Evolutionary conservation across 2,797 vertebrate species (phyloP), one percentile per base, ranked within the genome.

Genomic region (Sebastes trivittatus): DNA sequence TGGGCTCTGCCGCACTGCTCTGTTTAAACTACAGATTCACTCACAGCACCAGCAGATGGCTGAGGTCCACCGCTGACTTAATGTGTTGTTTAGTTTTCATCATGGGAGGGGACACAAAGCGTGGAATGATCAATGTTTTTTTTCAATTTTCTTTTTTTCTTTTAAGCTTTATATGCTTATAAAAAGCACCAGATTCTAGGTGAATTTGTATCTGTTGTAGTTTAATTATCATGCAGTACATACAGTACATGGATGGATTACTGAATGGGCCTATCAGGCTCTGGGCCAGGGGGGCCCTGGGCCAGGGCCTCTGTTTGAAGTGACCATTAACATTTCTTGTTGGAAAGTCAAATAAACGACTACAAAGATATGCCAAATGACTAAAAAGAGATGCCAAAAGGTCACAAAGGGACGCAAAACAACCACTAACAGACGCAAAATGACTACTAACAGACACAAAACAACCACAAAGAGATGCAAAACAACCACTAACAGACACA

Each of bases 71-170:
- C 27, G 16, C 83, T 18, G 86, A 90, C 72, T 79, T 91, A 88
- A 93, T 88, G 86, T 85, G 73, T 75, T 89, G 83, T 93, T 92
- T 91, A 65, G 78, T 89, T 93, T 92, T 86, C 86, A 87, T 93
- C 86, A 80, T 76, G 77, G 67, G 80, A 63, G 68, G 52, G 80
- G 85, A 88, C 83, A 79, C 67, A 88, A 83, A 83, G 72, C 32
- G n/a, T 84, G 52, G 68, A 58, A 75, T 85, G 85, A 89, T 89
- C 85, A 83, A 49, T 88, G 84, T 46, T 78, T 63, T 54, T 52
- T 27, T 49, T 76, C 68, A 20, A 18, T 82, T 83, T 84, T 69
- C 72, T 83, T 84, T 69, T 77, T 42, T 42, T 42, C 14, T 42
- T 72, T 58, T 18, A 46, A 59, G 72, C 62, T 66, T 73, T 10